A percentile compares a stretch with the other conserved stretches of the same genome.
phyloP scores from a whole-genome alignment of 1,140 invertebrate species.

The Leptonema lineaticorne region DNA sequence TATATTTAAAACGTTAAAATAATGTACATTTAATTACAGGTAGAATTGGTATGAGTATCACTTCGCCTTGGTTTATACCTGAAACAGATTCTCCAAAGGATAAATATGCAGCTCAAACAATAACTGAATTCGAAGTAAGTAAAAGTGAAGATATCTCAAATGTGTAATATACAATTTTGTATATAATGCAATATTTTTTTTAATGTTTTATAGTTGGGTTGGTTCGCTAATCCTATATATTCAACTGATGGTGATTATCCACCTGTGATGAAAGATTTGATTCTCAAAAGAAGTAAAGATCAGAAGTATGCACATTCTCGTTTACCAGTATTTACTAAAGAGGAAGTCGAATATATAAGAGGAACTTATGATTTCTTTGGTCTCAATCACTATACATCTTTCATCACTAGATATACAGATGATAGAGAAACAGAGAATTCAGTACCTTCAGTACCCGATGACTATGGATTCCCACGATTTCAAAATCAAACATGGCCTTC shows the following conservation, averaged over 20 bases:
- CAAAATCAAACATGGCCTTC: constrained; percentile 39
- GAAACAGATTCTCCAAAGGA: constrained; percentile 48
- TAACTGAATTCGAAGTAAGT: constrained; percentile 47
- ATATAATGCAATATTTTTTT: not conserved
- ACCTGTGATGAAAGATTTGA: constrained; percentile 43
- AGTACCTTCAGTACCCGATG: constrained; percentile 34
- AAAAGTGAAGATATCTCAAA: constrained; percentile 2
- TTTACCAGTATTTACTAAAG: constrained; percentile 45
- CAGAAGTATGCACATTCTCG: constrained; percentile 46
- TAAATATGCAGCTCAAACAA: constrained; percentile 51
- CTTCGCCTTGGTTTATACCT: constrained; percentile 55
- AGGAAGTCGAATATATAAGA: constrained; percentile 60
- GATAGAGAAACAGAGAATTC: constrained; percentile 19
- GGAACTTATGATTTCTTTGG: constrained; percentile 51
- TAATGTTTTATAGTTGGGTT: constrained; percentile 42
- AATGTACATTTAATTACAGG: constrained; percentile 43
- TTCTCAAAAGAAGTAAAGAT: constrained; percentile 44
- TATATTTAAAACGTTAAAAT: not conserved
- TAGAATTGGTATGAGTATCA: constrained; percentile 57
- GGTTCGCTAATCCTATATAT: constrained; percentile 46
- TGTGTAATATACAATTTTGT: not conserved
- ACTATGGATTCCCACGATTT: constrained; percentile 34
- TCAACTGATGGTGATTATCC: constrained; percentile 46
- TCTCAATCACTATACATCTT: constrained; percentile 41
- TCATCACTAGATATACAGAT: constrained; percentile 37